Percentiles rank a stretch among this genome's conserved stretches.
These are phyloP conservation scores for Eurytoma californica DNA, from an alignment of 2,888 invertebrate genomes.

Conservation along the genomic window DNA sequence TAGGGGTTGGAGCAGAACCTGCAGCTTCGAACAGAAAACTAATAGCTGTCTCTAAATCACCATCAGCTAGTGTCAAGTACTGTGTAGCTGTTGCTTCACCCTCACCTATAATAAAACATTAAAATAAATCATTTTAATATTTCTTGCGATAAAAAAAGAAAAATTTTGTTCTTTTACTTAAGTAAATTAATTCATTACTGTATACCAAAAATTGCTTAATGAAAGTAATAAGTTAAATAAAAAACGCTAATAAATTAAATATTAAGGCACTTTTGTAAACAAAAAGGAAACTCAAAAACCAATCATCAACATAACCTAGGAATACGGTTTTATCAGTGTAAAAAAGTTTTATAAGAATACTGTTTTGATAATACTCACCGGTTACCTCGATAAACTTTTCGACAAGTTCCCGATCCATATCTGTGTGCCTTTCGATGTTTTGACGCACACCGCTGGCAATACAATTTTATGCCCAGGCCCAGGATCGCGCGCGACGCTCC, in stretches of 20 bases:
- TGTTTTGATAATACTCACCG: conserved; percentile 61
- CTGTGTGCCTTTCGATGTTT: too few relatives aligned
- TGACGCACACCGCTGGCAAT: too few relatives aligned
- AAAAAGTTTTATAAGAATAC: not conserved
- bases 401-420: conserved; percentile 69
- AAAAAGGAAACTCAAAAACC: not conserved
- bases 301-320: conserved; percentile 42
- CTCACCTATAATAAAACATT: conserved; percentile 62
- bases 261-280: not conserved
- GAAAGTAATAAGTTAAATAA: not conserved
- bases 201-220: not conserved
- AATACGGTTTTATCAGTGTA: not conserved
- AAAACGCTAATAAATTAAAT: not conserved
- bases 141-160: too few relatives aligned
- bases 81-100: conserved; percentile 69
- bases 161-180: too few relatives aligned
- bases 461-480: too few relatives aligned
- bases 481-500: too few relatives aligned
- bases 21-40: conserved; percentile 70
- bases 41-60: conserved; percentile 71
- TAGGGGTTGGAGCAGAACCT: conserved; percentile 54
- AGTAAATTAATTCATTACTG: conserved; percentile 1
- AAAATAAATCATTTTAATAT: not conserved
- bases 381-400: conserved; percentile 73
- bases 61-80: conserved; percentile 70